Base-by-base conservation (phyloP, 1,140 invertebrate species). In the Planococcus citri region DNA sequence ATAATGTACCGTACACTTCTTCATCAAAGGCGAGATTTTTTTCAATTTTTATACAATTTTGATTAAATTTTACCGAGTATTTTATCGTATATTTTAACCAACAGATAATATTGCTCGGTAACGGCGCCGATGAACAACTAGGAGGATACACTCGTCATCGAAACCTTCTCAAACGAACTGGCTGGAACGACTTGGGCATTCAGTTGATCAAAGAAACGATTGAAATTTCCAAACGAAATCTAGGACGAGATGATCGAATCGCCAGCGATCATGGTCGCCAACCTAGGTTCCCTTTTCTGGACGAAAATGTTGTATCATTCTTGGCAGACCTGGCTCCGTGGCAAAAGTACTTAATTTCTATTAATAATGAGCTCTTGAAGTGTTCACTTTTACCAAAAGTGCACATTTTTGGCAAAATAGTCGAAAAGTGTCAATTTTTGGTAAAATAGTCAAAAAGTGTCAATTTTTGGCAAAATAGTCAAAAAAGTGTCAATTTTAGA, bases 101-200 rank as follows among this genome's bases (percentile, higher is more conserved):
- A 12, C 12, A 90, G 87, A 84, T 96, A n/a, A 78, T 95, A 68
- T 78, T 97, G 61, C 79, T 92, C 75, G 95, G 96, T 27, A 93
- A 92, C 82, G 96, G 95, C 17, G 95, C 95, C 21, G 97, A 99
- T 85, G 97, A 99, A 82, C 83, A 97, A 74, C 88, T 98, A 75
- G 95, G 90, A 68, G 96, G 96, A 1, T 99, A 99, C 76, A 88
- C 86, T 61, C 84, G 94, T 73, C 94, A 97, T 76, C 82, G 92
- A 73, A 88, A 85, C 71, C 84, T 83, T 57, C 88, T 87, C 69
- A 85, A 83, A 74, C 81, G 81, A 9, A 77, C 80, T 41, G 87
- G 86, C 0, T 94, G 88, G 87, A 12, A 72, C 61, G 85, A 82
- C 14, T 77, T 96, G 41, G 77, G 80, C 6, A 77, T 84, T 41